These are phyloP conservation scores for Lottia gigantea DNA, from an alignment of 2,888 invertebrate genomes.

Conservation along the genomic window DNA sequence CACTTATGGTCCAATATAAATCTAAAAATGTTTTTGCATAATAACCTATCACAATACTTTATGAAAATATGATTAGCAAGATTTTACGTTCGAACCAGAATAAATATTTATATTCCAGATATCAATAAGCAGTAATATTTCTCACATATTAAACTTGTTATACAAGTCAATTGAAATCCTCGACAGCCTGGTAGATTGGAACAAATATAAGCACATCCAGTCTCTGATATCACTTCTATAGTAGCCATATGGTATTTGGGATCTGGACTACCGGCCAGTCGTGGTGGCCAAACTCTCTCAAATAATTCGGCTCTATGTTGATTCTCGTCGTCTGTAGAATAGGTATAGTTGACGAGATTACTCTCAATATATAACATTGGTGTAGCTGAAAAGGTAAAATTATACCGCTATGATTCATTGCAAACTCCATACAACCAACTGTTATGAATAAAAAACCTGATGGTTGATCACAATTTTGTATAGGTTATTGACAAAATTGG, in stretches of 20 bases:
- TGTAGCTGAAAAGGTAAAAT: constrained; percentile 42
- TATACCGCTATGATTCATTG: too few relatives aligned
- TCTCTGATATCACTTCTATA: constrained; percentile 41
- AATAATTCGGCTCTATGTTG: constrained; percentile 43
- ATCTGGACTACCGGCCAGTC: constrained; percentile 34
- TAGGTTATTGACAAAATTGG: too few relatives aligned
- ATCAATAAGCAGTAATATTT: constrained; percentile 38
- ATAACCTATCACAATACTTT: too few relatives aligned
- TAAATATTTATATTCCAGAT: not conserved
- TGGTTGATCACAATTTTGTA: too few relatives aligned
- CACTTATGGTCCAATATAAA: too few relatives aligned
- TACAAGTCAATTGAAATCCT: constrained; percentile 43
- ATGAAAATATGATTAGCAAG: too few relatives aligned
- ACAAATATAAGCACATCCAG: constrained; percentile 52
- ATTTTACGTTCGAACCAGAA: too few relatives aligned
- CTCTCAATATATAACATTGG: constrained; percentile 46
- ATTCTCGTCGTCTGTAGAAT: constrained; percentile 14
- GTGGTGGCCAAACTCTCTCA: constrained; percentile 50
- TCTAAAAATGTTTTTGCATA: too few relatives aligned
- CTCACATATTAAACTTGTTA: constrained; percentile 40
- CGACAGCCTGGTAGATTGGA: constrained; percentile 45
- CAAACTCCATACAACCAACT: too few relatives aligned
- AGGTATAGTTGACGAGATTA: constrained; percentile 32
- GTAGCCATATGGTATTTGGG: constrained; percentile 26
- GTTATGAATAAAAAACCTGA: too few relatives aligned